Conservation (phyloP, 2,113 vertebrate genomes). For the Holacanthus passer region DNA sequence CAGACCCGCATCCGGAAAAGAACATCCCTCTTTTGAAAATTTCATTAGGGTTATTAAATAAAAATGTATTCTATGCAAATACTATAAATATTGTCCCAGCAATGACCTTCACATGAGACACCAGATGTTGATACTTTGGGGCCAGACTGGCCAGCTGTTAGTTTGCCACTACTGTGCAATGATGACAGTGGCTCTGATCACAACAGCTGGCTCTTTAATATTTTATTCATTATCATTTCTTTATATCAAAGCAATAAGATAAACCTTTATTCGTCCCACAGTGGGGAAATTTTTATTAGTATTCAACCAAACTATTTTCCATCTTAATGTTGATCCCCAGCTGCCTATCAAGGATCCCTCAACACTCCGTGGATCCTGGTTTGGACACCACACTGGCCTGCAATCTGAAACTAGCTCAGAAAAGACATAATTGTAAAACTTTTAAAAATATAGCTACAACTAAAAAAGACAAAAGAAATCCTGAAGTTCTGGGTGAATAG, state of each 20-base stretch:
- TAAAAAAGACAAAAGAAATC: background rate
- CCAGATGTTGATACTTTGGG: background rate
- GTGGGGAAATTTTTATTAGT: background rate
- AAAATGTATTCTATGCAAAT: background rate
- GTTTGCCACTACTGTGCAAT: background rate
- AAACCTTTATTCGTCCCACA: too few species aligned
- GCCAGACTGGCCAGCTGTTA: background rate
- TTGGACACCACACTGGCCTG: background rate
- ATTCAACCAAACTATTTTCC: background rate
- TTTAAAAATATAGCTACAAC: background rate
- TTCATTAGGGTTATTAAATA: background rate
- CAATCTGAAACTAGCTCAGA: background rate
- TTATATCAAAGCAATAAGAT: slow-evolving; percentile 1
- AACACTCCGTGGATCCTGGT: background rate
- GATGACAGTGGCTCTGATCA: background rate
- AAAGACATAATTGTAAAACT: background rate
- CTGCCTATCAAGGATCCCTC: too few species aligned
- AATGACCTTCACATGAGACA: background rate
- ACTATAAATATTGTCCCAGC: background rate
- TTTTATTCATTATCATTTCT: background rate
- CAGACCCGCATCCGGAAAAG: background rate
- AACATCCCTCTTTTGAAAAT: background rate
- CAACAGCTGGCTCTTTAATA: background rate
- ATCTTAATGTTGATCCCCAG: background rate
- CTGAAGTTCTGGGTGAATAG: background rate